Evolutionary conservation across 2,113 vertebrate genomes (phyloP).

Genomic region (Rafetus swinhoei): DNA sequence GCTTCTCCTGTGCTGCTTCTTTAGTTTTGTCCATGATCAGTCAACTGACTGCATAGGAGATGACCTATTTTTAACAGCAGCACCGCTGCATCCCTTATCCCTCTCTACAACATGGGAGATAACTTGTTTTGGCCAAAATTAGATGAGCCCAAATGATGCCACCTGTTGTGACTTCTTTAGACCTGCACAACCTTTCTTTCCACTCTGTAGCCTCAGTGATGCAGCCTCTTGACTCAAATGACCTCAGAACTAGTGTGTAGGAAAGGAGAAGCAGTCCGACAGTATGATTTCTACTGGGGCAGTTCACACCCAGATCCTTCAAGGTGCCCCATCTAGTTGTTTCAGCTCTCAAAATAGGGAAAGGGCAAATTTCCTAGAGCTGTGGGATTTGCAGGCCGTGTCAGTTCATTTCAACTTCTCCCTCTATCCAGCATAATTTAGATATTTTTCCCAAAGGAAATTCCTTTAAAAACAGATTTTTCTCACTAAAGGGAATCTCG

Average conservation of each 20-base stretch:
- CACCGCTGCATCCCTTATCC: not conserved
- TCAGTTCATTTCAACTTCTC: slow-evolving; percentile 25
- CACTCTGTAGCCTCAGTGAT: not conserved
- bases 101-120: not conserved
- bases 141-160: not conserved
- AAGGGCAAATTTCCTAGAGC: not conserved
- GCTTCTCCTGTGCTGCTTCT: not conserved
- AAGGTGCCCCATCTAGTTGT: not conserved
- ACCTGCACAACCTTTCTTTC: fast-evolving
- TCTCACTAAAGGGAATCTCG: not conserved
- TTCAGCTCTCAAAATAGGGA: not conserved
- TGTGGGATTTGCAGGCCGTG: slow-evolving; percentile 6
- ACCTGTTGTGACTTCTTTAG: not conserved
- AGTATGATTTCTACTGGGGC: not conserved
- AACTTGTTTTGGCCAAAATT: not conserved
- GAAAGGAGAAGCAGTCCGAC: not conserved
- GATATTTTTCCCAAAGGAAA: not conserved
- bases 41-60: not conserved
- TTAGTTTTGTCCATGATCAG: not conserved
- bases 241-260: slow-evolving; percentile 5
- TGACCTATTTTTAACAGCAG: not conserved
- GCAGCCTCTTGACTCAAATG: not conserved
- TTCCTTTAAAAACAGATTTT: not conserved
- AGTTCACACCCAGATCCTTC: not conserved
- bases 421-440: not conserved